Conservation (phyloP, 2,888 invertebrate species). For the Melanostoma mellinum region DNA sequence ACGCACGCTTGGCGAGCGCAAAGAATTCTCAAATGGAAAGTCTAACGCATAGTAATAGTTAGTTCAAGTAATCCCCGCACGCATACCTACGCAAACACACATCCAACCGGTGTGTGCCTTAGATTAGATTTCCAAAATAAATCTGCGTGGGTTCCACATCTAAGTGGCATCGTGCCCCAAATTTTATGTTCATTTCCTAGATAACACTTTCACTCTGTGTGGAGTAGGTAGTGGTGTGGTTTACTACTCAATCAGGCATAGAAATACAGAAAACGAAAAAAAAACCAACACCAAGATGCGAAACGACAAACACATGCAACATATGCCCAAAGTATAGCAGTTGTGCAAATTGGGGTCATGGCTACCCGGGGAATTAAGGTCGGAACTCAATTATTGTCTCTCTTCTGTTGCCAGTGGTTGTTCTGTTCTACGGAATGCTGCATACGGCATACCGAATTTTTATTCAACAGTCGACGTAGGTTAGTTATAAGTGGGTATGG, state of each 20-base stretch:
- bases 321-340: constrained; percentile 4
- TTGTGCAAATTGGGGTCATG: constrained; percentile 63
- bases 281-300: background rate
- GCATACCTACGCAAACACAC: background rate
- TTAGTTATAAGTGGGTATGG: constrained; percentile 32
- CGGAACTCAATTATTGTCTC: constrained; percentile 60
- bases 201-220: constrained; percentile 54
- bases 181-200: constrained; percentile 61
- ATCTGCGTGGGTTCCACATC: constrained; percentile 41
- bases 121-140: constrained; percentile 35
- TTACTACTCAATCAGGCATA: constrained; percentile 30
- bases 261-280: constrained; percentile 4
- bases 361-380: constrained; percentile 57
- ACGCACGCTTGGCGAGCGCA: background rate
- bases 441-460: constrained; percentile 28
- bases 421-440: constrained; percentile 40
- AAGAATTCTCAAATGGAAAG: background rate
- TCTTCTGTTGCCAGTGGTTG: background rate
- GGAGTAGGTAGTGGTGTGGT: background rate
- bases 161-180: constrained; percentile 46
- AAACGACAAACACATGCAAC: constrained; percentile 36
- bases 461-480: constrained; percentile 21
- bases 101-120: constrained; percentile 27
- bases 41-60: background rate
- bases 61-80: background rate